These are phyloP conservation scores for Bufo bufo DNA, from an alignment of 2,113 vertebrate genomes.

Conservation along the genomic window DNA sequence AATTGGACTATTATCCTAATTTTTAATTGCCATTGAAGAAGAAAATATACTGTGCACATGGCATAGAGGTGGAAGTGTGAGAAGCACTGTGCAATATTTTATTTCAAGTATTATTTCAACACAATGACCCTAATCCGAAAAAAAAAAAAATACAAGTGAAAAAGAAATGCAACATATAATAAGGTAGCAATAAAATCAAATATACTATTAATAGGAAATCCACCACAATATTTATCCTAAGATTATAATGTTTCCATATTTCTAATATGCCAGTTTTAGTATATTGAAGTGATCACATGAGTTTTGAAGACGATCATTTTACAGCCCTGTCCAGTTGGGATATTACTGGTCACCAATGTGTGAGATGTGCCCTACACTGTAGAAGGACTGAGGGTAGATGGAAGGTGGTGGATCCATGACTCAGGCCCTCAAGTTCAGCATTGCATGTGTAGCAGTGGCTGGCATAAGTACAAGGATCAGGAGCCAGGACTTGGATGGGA, in stretches of 20 bases:
- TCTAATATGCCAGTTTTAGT: neutral
- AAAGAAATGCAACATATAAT: neutral
- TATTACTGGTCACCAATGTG: neutral
- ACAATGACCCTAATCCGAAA: neutral
- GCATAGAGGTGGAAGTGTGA: neutral
- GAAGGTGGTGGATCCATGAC: slow-evolving; percentile 13
- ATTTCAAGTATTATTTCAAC: neutral
- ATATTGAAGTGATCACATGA: neutral
- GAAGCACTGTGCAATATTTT: neutral
- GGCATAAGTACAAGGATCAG: neutral
- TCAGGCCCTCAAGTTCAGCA: neutral
- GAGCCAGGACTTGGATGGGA: neutral
- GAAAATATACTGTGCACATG: slow-evolving; percentile 18
- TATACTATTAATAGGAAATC: too few relatives aligned
- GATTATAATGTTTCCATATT: too few relatives aligned
- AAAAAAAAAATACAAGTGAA: neutral
- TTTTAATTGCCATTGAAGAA: slow-evolving; percentile 19
- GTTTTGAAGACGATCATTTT: neutral
- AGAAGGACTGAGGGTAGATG: neutral
- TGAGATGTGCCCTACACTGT: neutral
- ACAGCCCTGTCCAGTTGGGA: neutral
- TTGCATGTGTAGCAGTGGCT: neutral
- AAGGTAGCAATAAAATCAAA: neutral
- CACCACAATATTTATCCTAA: too few relatives aligned
- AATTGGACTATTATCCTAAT: slow-evolving; percentile 25